Conservation (phyloP, 2,888 invertebrate genomes). For the Limnephilus lunatus region DNA sequence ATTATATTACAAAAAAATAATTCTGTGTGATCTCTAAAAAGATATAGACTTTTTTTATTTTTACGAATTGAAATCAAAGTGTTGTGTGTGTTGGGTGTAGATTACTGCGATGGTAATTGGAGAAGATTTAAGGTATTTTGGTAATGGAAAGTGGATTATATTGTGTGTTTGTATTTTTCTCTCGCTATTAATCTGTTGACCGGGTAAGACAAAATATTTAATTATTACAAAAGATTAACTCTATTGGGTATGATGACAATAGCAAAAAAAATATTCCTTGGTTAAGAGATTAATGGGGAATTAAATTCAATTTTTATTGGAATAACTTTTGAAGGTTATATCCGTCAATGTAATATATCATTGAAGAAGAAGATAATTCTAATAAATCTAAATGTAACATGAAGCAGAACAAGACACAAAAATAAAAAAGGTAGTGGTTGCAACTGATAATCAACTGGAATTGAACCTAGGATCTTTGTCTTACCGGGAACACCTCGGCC, state of each 20-base stretch:
- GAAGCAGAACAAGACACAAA: no score
- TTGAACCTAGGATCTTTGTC: no score
- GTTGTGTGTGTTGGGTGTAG: neutral
- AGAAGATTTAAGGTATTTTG: neutral
- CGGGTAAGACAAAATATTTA: neutral
- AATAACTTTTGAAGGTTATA: no score
- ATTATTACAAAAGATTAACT: neutral
- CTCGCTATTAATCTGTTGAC: neutral
- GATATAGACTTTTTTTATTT: slow-evolving; percentile 43
- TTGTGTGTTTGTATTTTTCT: neutral
- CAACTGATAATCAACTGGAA: no score
- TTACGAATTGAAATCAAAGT: slow-evolving; percentile 15
- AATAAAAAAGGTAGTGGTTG: no score
- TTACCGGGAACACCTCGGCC: no score
- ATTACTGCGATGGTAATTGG: neutral
- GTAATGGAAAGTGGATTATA: neutral
- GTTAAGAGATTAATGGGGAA: no score
- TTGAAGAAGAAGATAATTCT: no score
- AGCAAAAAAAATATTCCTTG: no score
- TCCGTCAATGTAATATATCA: no score
- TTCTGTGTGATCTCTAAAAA: slow-evolving; percentile 45
- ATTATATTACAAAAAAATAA: slow-evolving; percentile 1
- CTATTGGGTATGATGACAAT: neutral
- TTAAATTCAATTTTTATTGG: no score
- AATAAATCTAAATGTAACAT: no score